phyloP scores from a whole-genome alignment of 2,113 vertebrate genomes.

The Pluvianellus socialis region DNA sequence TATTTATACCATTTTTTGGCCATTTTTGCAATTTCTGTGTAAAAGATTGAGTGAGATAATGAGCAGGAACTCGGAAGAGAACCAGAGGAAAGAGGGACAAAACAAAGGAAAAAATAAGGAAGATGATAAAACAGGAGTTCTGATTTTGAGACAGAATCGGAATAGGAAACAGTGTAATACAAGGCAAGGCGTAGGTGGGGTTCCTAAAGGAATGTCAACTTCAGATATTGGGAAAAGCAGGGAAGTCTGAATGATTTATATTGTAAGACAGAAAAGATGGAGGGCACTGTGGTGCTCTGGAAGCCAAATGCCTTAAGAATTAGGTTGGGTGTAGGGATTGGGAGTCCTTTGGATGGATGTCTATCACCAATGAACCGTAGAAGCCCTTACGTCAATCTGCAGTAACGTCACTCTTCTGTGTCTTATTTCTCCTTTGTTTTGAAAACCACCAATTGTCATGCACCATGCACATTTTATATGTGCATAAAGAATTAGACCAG shows the following conservation, averaged over 20 bases:
- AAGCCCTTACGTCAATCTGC: not conserved
- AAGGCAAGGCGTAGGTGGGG: not conserved
- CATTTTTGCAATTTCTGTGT: not conserved
- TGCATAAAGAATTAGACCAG: not conserved
- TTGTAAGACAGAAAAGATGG: not conserved
- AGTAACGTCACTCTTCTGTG: not conserved
- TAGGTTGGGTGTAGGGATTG: not conserved
- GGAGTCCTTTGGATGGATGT: not conserved
- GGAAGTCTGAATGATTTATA: not conserved
- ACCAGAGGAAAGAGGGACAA: not conserved
- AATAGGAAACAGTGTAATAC: not conserved
- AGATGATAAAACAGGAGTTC: not conserved
- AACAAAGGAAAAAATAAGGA: not conserved
- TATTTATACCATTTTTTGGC: not conserved
- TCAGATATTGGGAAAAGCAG: not conserved
- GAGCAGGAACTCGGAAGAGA: not conserved
- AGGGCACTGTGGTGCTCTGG: not conserved
- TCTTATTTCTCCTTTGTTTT: not conserved
- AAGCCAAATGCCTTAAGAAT: not conserved
- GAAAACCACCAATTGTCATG: not conserved
- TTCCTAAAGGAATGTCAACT: not conserved
- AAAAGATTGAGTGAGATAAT: not conserved
- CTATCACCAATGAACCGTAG: not conserved
- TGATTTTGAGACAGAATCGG: not conserved
- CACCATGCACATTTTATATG: not conserved